A percentile compares a stretch with the other conserved stretches of the same genome.
These are phyloP conservation scores for Beris chalybata DNA, from an alignment of 2,888 invertebrate genomes.

Conservation along the genomic window DNA sequence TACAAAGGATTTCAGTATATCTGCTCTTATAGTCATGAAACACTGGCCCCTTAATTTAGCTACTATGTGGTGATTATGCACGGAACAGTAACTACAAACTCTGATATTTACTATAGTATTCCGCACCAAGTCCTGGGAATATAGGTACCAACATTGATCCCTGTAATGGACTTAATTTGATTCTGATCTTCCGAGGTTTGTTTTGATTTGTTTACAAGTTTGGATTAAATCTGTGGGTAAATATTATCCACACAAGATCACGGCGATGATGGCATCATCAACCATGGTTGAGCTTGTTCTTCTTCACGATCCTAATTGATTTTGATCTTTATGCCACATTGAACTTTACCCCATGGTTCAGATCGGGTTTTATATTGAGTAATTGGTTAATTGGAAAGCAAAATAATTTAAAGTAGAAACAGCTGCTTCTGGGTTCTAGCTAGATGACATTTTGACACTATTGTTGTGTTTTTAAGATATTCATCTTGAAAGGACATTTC, in stretches of 20 bases:
- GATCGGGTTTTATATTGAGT: too few relatives aligned
- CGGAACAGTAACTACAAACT: not conserved
- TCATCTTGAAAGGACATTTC: too few relatives aligned
- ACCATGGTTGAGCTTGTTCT: conserved; percentile 9
- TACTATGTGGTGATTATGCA: not conserved
- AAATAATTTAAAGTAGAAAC: too few relatives aligned
- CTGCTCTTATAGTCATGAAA: too few relatives aligned
- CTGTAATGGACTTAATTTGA: conserved; percentile 29
- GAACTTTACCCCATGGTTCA: not conserved
- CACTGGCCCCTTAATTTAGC: too few relatives aligned
- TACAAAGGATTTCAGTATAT: not conserved
- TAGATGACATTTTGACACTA: too few relatives aligned
- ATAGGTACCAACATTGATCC: not conserved
- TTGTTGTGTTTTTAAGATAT: too few relatives aligned
- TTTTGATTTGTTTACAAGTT: conserved; percentile 32
- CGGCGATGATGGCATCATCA: not conserved
- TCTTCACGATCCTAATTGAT: conserved; percentile 25
- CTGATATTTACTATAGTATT: too few relatives aligned
- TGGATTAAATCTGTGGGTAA: conserved; percentile 27
- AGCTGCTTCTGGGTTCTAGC: too few relatives aligned
- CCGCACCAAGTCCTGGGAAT: not conserved
- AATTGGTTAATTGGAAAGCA: too few relatives aligned
- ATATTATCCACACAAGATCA: conserved; percentile 10
- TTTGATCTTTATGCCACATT: conserved; percentile 29
- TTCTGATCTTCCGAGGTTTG: conserved; percentile 31